A percentile compares a stretch with the other conserved stretches of the same genome.
Evolutionary conservation across 2,113 vertebrate species (phyloP).

Genomic region (Uropsilus gracilis): DNA sequence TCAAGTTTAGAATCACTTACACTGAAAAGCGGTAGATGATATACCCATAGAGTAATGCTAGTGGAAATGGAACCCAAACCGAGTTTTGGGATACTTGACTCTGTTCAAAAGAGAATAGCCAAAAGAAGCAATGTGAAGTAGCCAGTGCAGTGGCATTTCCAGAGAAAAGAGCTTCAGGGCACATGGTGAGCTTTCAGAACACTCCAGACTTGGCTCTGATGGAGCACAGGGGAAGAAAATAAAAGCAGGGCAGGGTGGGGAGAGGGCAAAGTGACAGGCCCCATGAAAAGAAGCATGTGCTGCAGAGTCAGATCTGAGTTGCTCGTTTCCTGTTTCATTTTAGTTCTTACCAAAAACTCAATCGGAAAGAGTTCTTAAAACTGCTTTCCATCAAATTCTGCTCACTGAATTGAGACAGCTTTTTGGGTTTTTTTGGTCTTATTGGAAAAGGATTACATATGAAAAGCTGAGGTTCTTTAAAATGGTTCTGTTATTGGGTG

Average conservation of each 20-base stretch:
- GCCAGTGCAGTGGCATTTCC: slow-evolving; percentile 34
- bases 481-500: slow-evolving; percentile 7
- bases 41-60: background rate
- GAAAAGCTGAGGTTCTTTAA: background rate
- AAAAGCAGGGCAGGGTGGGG: slow-evolving; percentile 23
- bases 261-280: slow-evolving; percentile 17
- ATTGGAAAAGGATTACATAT: background rate
- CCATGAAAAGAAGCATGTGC: slow-evolving; percentile 28
- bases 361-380: slow-evolving; percentile 22
- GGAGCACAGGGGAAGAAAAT: slow-evolving; percentile 49
- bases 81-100: slow-evolving; percentile 33
- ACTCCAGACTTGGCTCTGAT: slow-evolving; percentile 45
- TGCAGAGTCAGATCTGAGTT: background rate
- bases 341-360: slow-evolving; percentile 51
- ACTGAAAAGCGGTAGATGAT: slow-evolving; percentile 46
- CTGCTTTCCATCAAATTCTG: slow-evolving; percentile 32
- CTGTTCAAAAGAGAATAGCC: slow-evolving; percentile 43
- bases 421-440: slow-evolving; percentile 9
- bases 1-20: slow-evolving; percentile 40
- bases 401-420: background rate
- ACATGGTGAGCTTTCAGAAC: slow-evolving; percentile 63
- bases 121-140: slow-evolving; percentile 35
- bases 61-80: slow-evolving; percentile 42
- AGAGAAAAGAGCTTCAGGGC: slow-evolving; percentile 51
- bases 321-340: slow-evolving; percentile 26